Conservation (phyloP, 2,113 vertebrate genomes). For the Tragelaphus buxtoni region DNA sequence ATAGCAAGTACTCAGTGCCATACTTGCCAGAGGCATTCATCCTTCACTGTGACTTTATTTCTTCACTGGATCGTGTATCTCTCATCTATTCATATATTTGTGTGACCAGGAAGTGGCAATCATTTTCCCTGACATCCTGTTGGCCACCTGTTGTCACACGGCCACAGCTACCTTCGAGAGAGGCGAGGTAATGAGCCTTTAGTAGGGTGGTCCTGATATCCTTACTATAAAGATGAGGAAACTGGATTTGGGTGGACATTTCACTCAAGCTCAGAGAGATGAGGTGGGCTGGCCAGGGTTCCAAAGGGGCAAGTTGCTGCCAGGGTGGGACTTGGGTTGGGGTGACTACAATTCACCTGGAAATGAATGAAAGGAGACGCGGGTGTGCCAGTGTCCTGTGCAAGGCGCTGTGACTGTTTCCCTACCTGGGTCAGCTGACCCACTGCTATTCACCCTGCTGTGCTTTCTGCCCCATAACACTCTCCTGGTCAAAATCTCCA, state of each 20-base stretch:
- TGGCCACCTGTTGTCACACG: background rate
- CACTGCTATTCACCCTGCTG: fast-evolving
- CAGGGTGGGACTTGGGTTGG: background rate
- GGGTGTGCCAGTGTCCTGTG: background rate
- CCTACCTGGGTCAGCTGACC: fast-evolving
- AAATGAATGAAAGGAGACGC: fast-evolving
- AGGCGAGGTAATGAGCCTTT: background rate
- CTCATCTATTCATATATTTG: background rate
- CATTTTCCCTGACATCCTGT: background rate
- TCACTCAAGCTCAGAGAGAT: background rate
- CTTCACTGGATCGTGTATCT: fast-evolving
- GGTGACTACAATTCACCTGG: background rate
- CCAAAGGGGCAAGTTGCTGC: background rate
- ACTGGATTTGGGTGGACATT: background rate
- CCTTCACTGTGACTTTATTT: background rate
- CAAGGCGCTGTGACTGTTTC: fast-evolving
- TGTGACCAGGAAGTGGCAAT: background rate
- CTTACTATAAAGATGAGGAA: background rate
- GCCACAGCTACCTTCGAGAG: background rate
- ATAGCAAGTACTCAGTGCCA: fast-evolving
- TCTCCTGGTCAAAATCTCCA: background rate
- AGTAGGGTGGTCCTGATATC: background rate
- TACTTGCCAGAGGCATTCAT: background rate
- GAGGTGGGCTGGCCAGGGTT: background rate
- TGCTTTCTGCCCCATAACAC: background rate